These are phyloP conservation scores for Leiothrix lutea DNA, from an alignment of 2,113 vertebrate genomes.

Conservation along the genomic window DNA sequence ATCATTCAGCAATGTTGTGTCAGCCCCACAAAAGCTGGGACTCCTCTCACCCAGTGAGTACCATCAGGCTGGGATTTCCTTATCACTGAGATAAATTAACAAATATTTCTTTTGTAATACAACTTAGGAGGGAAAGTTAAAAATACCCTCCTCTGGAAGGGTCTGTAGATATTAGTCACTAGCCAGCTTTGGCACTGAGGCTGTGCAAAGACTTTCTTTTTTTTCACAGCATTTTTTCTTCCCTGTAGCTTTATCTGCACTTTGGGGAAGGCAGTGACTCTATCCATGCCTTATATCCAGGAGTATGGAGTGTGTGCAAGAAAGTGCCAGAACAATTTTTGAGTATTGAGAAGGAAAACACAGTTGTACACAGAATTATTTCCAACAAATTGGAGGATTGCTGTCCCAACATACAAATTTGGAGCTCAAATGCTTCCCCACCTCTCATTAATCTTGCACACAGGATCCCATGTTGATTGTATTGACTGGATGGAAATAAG, in stretches of 20 bases:
- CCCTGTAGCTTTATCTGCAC: neutral
- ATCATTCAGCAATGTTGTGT: neutral
- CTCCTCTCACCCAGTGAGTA: neutral
- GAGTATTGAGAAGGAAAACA: neutral
- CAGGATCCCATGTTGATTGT: neutral
- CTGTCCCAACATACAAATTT: neutral
- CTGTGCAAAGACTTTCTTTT: neutral
- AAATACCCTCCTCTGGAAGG: neutral
- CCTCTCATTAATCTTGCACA: neutral
- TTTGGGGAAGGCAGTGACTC: neutral
- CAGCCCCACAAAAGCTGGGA: neutral
- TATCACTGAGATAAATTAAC: neutral
- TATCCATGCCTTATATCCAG: neutral
- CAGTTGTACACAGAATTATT: neutral
- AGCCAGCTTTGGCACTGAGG: neutral
- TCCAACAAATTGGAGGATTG: neutral
- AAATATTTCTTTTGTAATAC: neutral
- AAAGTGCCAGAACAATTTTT: neutral
- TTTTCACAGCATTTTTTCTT: neutral
- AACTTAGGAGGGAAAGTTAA: neutral
- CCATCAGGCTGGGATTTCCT: neutral
- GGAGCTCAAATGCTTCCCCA: neutral
- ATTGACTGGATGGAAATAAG: slow-evolving; percentile 11
- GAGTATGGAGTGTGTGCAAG: neutral
- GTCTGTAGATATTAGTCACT: neutral